Evolutionary conservation across 2,113 vertebrate genomes (phyloP).

Genomic region (Tetrao urogallus): DNA sequence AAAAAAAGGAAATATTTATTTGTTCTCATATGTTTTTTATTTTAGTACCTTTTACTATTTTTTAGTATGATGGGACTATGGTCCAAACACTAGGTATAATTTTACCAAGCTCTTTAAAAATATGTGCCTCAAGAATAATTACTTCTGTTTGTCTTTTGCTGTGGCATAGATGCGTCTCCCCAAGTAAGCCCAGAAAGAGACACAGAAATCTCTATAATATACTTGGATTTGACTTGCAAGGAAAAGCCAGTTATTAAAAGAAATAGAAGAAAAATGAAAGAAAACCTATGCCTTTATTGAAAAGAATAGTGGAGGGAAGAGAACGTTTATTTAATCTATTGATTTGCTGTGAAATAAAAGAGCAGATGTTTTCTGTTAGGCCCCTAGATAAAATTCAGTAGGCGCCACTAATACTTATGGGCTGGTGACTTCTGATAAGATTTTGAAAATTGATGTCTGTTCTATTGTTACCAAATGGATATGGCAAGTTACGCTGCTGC

Average conservation of each 20-base stretch:
- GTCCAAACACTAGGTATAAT: constrained; percentile 34
- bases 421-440: constrained; percentile 79
- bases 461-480: constrained; percentile 68
- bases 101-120: constrained; percentile 13
- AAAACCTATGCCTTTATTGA: constrained; percentile 68
- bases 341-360: constrained; percentile 77
- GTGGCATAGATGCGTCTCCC: constrained; percentile 13
- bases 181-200: constrained; percentile 52
- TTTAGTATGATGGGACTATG: not conserved
- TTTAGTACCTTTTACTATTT: not conserved
- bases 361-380: constrained; percentile 80
- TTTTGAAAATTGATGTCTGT: constrained; percentile 67
- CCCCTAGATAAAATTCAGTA: constrained; percentile 77
- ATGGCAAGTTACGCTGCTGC: constrained; percentile 37
- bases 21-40: not conserved
- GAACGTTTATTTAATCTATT: constrained; percentile 77
- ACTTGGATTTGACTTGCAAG: constrained; percentile 63
- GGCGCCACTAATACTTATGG: constrained; percentile 75
- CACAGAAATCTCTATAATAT: constrained; percentile 55
- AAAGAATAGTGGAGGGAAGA: constrained; percentile 65
- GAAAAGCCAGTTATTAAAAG: constrained; percentile 71
- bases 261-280: constrained; percentile 64
- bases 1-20: not conserved
- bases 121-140: constrained; percentile 17
- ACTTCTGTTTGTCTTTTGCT: constrained; percentile 33